Percentiles rank a stretch among this genome's conserved stretches.
These are phyloP conservation scores for Tragulus kanchil DNA, from an alignment of 2,113 vertebrate genomes.

Conservation along the genomic window DNA sequence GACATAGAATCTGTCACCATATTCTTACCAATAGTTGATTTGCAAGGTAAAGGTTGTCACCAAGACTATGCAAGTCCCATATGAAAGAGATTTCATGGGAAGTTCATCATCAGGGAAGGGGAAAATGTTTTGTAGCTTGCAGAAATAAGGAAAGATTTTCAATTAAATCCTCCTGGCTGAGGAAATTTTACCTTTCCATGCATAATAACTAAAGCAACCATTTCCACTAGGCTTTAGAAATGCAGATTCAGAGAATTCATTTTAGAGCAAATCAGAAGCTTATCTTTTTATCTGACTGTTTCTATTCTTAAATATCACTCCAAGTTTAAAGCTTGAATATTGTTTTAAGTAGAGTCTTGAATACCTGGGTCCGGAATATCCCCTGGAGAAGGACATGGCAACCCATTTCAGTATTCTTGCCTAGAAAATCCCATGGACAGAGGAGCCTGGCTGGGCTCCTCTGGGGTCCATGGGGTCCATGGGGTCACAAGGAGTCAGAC, in stretches of 20 bases:
- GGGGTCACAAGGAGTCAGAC: too few species aligned
- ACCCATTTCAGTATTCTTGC: too few species aligned
- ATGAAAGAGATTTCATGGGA: conserved; percentile 66
- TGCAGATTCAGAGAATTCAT: conserved; percentile 86
- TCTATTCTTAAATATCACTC: conserved; percentile 83
- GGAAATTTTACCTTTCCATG: conserved; percentile 81
- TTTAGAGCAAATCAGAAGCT: conserved; percentile 84
- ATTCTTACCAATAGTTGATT: conserved; percentile 68
- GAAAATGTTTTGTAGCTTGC: conserved; percentile 39
- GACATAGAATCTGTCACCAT: not conserved
- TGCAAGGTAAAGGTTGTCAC: conserved; percentile 64
- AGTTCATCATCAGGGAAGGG: conserved; percentile 70
- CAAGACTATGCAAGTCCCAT: conserved; percentile 72
- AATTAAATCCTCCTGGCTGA: conserved; percentile 81
- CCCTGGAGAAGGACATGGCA: too few species aligned
- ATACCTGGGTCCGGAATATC: too few species aligned
- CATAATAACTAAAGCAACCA: conserved; percentile 76
- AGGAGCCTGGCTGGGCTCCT: too few species aligned
- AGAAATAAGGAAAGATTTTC: conserved; percentile 79
- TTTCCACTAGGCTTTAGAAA: conserved; percentile 86
- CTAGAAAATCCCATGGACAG: too few species aligned
- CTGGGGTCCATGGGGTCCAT: too few species aligned
- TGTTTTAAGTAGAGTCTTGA: conserved; percentile 83
- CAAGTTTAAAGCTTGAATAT: conserved; percentile 83
- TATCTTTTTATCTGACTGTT: conserved; percentile 83